These are phyloP conservation scores for Melopsittacus undulatus DNA, from an alignment of 2,797 vertebrate species.

Conservation along the genomic window DNA sequence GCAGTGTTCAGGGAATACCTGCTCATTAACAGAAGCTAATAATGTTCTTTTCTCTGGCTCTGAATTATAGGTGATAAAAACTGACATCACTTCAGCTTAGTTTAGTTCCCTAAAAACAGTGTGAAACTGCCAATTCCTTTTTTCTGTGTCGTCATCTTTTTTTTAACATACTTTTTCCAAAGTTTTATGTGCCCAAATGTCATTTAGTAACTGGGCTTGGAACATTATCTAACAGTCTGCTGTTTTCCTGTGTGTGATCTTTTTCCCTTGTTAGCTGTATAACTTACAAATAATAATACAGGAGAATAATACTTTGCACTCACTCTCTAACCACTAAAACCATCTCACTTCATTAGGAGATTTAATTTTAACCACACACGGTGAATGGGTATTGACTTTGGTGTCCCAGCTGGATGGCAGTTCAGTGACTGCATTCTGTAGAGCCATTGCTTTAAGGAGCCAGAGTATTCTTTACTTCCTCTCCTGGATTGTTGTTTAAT, in stretches of 20 bases:
- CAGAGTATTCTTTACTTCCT: constrained; percentile 65
- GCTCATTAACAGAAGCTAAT: constrained; percentile 37
- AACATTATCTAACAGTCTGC: constrained; percentile 37
- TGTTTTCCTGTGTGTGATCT: constrained; percentile 54
- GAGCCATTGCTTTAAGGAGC: constrained; percentile 53
- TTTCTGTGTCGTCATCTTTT: background rate
- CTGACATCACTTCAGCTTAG: background rate
- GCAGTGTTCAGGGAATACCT: constrained; percentile 30
- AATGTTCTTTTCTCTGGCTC: constrained; percentile 1
- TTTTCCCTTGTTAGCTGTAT: constrained; percentile 60
- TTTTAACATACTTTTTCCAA: background rate
- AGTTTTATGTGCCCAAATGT: constrained; percentile 36
- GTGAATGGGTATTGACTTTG: constrained; percentile 61
- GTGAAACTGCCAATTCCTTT: background rate
- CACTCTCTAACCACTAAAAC: constrained; percentile 54
- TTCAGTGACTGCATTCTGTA: constrained; percentile 53
- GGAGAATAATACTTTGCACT: constrained; percentile 60
- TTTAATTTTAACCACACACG: constrained; percentile 66
- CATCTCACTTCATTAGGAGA: constrained; percentile 70
- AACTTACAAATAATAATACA: constrained; percentile 65
- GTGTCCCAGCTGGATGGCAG: constrained; percentile 66
- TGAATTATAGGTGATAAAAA: background rate
- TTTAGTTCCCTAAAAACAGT: constrained; percentile 1
- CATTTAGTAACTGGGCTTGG: constrained; percentile 28
- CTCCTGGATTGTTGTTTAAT: constrained; percentile 64